A percentile compares a stretch with the other conserved stretches of the same genome.
These are phyloP conservation scores for Sander lucioperca DNA, from an alignment of 2,113 vertebrate species.

Conservation along the genomic window DNA sequence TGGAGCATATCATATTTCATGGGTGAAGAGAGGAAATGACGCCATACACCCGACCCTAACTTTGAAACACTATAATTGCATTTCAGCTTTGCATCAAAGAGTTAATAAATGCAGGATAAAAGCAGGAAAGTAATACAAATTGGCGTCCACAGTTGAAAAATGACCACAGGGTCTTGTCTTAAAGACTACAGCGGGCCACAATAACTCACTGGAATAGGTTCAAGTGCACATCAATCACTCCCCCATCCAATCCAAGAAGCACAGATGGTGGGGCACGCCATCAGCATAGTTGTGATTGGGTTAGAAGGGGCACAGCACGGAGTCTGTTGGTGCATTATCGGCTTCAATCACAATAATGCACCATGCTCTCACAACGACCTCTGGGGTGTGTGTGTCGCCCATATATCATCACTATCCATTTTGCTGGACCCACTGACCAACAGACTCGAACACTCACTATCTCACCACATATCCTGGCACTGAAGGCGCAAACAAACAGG, in stretches of 20 bases:
- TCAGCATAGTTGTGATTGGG: constrained; percentile 74
- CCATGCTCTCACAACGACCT: constrained; percentile 70
- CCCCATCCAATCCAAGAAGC: constrained; percentile 72
- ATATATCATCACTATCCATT: constrained; percentile 67
- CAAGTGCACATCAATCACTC: constrained; percentile 74
- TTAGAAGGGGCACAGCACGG: constrained; percentile 69
- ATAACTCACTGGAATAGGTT: constrained; percentile 75
- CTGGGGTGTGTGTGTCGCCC: constrained; percentile 45
- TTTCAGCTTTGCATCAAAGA: constrained; percentile 53
- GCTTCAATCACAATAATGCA: constrained; percentile 79
- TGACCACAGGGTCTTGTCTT: constrained; percentile 58
- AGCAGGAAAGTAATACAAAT: constrained; percentile 32
- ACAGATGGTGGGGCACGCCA: constrained; percentile 65
- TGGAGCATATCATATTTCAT: constrained; percentile 11
- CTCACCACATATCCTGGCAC: constrained; percentile 33
- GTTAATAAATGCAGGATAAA: constrained; percentile 44
- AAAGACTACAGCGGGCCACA: constrained; percentile 64
- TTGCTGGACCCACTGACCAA: constrained; percentile 45
- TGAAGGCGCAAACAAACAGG: constrained; percentile 32
- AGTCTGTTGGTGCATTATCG: constrained; percentile 75
- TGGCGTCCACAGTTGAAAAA: constrained; percentile 55
- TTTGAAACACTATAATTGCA: constrained; percentile 19
- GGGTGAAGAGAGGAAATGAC: neutral
- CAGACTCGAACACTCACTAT: neutral
- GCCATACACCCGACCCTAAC: neutral